phyloP scores from a whole-genome alignment of 2,797 vertebrate genomes.

The Danio aesculapii region DNA sequence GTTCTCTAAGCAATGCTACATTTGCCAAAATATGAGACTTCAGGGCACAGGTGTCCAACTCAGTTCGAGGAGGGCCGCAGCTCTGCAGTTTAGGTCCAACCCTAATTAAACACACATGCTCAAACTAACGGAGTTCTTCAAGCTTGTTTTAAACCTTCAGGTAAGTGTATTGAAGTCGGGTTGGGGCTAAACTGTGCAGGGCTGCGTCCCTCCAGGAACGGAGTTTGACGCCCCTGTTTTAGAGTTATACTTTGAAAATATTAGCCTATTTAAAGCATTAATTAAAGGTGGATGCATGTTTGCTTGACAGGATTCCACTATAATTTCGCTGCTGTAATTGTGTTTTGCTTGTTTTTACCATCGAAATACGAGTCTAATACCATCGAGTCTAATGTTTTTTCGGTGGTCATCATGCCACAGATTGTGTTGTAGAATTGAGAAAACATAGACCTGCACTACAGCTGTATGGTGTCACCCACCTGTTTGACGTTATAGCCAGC shows the following conservation, averaged over 20 bases:
- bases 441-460: slow-evolving; percentile 13
- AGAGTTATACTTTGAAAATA: too few species aligned
- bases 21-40: neutral
- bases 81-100: too few species aligned
- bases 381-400: neutral
- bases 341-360: neutral
- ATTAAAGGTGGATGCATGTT: neutral
- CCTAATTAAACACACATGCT: too few species aligned
- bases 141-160: too few species aligned
- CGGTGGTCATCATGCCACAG: neutral
- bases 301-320: neutral
- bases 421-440: neutral
- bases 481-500: slow-evolving; percentile 85
- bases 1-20: neutral
- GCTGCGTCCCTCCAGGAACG: too few species aligned
- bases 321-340: neutral
- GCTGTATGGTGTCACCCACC: slow-evolving; percentile 72
- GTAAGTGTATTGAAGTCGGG: too few species aligned
- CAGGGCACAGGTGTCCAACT: neutral
- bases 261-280: neutral
- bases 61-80: too few species aligned
- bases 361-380: neutral
- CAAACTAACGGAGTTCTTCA: too few species aligned
- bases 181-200: too few species aligned
- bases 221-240: too few species aligned